Percentiles rank a stretch among this genome's conserved stretches.
Evolutionary conservation across 2,888 invertebrate species (phyloP).

Genomic region (Oscheius sp.): DNA sequence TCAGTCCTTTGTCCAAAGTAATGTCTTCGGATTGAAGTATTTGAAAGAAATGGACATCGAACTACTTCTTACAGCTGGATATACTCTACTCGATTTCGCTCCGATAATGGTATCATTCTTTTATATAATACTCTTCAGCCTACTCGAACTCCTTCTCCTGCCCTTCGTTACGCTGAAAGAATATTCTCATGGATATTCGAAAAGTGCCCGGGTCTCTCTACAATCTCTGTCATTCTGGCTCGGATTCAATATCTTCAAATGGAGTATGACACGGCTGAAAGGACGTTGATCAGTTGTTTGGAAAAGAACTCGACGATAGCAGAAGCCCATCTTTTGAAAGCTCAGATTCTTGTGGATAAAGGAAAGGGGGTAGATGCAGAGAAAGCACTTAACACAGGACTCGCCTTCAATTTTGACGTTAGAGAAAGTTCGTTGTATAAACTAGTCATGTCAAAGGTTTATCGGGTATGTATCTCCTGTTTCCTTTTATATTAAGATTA

Average conservation of each 20-base stretch:
- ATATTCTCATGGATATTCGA: constrained; percentile 14
- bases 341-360: constrained; percentile 72
- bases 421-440: constrained; percentile 90
- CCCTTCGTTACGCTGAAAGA: constrained; percentile 21
- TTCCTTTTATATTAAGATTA: neutral
- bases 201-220: constrained; percentile 13
- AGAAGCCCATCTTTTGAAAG: constrained; percentile 85
- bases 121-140: neutral
- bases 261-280: constrained; percentile 80
- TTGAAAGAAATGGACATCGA: constrained; percentile 37
- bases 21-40: constrained; percentile 40
- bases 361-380: constrained; percentile 56
- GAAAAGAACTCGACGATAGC: constrained; percentile 82
- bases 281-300: constrained; percentile 80
- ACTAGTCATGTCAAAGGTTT: constrained; percentile 83
- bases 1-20: constrained; percentile 10
- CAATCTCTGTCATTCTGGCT: constrained; percentile 77
- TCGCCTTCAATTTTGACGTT: constrained; percentile 89
- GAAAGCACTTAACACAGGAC: constrained; percentile 74
- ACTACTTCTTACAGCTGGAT: constrained; percentile 36
- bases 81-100: constrained; percentile 53
- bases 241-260: constrained; percentile 82
- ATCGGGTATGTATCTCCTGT: constrained; percentile 76
- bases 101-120: constrained; percentile 36
- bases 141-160: constrained; percentile 6